These are phyloP conservation scores for Pluvianellus socialis DNA, from an alignment of 2,113 vertebrate species.

Conservation along the genomic window DNA sequence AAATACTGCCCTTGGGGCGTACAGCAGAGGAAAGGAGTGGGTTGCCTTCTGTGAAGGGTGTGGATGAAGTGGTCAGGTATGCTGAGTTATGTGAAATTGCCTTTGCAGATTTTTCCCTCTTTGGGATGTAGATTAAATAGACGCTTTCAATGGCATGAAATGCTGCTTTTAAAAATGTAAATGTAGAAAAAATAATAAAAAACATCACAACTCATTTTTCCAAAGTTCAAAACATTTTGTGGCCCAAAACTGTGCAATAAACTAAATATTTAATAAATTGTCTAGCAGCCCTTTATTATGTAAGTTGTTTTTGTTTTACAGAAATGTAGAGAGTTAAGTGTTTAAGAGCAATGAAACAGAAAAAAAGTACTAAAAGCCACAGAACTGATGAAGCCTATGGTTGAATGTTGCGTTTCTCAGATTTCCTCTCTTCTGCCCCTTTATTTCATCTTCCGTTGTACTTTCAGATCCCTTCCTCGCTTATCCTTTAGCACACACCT, in stretches of 20 bases:
- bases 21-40: conserved; percentile 81
- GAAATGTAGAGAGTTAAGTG: not conserved
- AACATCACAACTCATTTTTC: not conserved
- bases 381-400: not conserved
- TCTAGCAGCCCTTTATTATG: not conserved
- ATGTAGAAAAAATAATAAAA: not conserved
- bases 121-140: not conserved
- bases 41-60: conserved; percentile 71
- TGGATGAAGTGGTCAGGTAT: conserved; percentile 76
- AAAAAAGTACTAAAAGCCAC: not conserved
- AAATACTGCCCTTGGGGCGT: conserved; percentile 76
- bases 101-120: not conserved
- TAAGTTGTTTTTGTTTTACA: not conserved
- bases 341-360: not conserved
- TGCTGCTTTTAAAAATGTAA: not conserved
- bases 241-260: not conserved
- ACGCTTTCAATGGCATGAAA: not conserved
- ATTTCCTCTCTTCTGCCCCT: not conserved
- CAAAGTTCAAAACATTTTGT: not conserved
- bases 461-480: not conserved
- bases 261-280: not conserved
- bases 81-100: not conserved
- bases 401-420: not conserved
- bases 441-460: not conserved
- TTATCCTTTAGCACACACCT: not conserved